phyloP scores from a whole-genome alignment of 2,797 vertebrate species.

The Clarias pachynema region DNA sequence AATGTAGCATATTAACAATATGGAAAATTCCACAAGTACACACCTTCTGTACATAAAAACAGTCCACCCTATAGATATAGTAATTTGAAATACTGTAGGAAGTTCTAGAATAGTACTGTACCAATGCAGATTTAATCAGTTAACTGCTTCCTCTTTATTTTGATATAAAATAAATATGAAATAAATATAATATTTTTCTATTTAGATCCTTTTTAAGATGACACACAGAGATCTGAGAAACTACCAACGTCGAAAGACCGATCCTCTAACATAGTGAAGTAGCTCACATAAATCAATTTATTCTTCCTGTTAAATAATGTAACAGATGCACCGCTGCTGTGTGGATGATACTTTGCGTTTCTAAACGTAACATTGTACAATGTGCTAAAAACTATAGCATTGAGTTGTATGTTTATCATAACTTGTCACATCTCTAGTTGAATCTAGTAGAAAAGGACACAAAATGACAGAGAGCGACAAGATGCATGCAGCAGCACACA shows the following conservation, averaged over 20 bases:
- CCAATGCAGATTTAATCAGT: background rate
- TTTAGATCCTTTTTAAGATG: no score
- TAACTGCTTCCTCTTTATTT: no score
- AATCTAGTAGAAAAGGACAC: background rate
- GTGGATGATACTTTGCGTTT: no score
- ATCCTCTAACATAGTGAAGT: background rate
- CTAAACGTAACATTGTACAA: background rate
- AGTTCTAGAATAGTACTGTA: background rate
- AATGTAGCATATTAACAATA: background rate
- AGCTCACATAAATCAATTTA: background rate
- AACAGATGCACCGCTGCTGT: background rate
- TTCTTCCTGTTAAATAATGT: background rate
- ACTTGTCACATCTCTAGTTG: background rate
- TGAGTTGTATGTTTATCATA: background rate
- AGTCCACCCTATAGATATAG: background rate
- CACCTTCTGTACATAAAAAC: no score
- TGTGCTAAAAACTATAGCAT: background rate
- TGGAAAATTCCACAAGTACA: background rate
- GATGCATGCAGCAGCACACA: background rate
- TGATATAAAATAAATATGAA: no score
- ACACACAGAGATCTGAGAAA: background rate
- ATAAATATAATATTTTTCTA: no score
- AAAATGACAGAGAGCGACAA: background rate
- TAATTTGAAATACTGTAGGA: background rate
- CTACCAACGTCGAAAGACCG: background rate